phyloP scores from a whole-genome alignment of 2,113 vertebrate species.

The Percopsis transmontana region DNA sequence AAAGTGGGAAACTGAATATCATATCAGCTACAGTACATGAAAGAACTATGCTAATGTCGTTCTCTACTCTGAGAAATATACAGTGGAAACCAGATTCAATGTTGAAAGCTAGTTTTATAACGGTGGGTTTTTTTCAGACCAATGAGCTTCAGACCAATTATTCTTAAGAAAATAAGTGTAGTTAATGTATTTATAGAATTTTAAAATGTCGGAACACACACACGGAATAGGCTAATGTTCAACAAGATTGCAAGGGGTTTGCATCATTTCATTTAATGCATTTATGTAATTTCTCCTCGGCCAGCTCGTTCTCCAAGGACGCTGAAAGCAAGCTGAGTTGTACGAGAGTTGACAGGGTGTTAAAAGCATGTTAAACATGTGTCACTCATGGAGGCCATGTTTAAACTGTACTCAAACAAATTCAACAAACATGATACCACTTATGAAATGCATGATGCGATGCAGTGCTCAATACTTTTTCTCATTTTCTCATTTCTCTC shows the following conservation, averaged over 20 bases:
- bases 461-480: too few relatives aligned
- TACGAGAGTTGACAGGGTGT: neutral
- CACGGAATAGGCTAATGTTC: neutral
- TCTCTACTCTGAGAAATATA: neutral
- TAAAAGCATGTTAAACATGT: neutral
- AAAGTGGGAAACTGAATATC: conserved; percentile 1
- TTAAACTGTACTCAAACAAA: neutral
- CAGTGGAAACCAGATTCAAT: neutral
- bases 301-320: neutral
- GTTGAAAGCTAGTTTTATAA: neutral
- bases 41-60: neutral
- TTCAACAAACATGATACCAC: neutral
- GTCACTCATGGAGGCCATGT: neutral
- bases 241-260: neutral
- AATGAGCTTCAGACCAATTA: neutral
- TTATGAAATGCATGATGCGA: too few relatives aligned
- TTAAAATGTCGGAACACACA: neutral
- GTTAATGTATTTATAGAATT: neutral
- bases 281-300: too few relatives aligned
- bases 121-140: neutral
- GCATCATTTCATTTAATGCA: neutral
- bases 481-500: too few relatives aligned
- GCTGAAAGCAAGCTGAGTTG: neutral
- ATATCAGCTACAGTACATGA: neutral
- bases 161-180: neutral